Base-by-base conservation (phyloP, 92 coral and sea anemone species). In the Heteractis magnifica region DNA sequence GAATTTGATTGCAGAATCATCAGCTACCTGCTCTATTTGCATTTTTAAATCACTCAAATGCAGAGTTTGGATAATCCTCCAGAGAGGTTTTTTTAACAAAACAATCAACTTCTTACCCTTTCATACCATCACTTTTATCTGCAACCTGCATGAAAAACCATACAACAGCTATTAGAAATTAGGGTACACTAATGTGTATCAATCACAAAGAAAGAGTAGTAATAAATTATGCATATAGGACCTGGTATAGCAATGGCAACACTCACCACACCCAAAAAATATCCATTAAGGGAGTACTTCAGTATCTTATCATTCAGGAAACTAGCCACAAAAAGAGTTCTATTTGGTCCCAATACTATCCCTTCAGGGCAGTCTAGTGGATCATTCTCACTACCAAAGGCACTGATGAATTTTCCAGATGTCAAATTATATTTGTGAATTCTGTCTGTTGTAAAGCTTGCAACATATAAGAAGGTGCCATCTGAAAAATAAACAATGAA, bases 381-480 rank as follows among this genome's bases (percentile, higher is more conserved):
- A 58, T 88, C 81, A 75, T 56, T 83, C 72, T 93, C 97, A 86
- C 86, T 93, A 21, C 97, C 97, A 90, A 93, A 93, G 4, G 97
- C 94, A 88, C 85, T 84, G 11, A 85, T 80, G 83, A 93, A 93
- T 87, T 77, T 88, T 51, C 89, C 89, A 70, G 94, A 88, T 52
- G 80, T 50, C 72, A 93, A 53, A 51, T 87, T 71, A 79, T 90
- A 93, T 82, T 90, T 93, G 84, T 90, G 94, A 12, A 93, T 90
- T 71, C 90, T 87, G 88, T 93, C 97, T 49, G 97, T 90, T 18
- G 97, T 91, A 74, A 93, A 93, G 83, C 97, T 93, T 84, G 97
- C 97, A 1, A 93, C 97, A 84, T 88, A 93, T 52, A 93, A 74
- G 86, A 83, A 88, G 34, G 49, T 51, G 19, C 87, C 90, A 86